Base-by-base conservation (phyloP, 2,797 vertebrate genomes). In the Nyctalus aviator region DNA sequence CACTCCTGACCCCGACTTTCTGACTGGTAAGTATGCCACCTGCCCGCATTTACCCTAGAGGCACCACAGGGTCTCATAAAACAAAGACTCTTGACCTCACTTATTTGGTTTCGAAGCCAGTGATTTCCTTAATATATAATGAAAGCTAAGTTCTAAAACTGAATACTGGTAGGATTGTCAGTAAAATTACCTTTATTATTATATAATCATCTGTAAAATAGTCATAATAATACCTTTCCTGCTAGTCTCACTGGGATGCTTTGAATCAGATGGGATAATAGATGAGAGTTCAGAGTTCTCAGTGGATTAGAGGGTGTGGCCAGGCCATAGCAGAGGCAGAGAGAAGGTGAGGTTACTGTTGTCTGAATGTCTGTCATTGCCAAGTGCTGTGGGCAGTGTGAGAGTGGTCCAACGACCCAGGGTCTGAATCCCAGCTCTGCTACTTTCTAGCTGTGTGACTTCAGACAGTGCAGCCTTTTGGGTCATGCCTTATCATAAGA, bases 1-100 rank as follows among this genome's bases (percentile, higher is more conserved):
- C 5, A 98, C 98, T 0, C 99, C 99, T 0, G 99, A 99, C 97
- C 99, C 99, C 0, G 99, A 99, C 95, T 99, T 99, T 97, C 98
- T 99, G 96, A 99, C 99, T 25, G 99, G 99, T 99, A 98, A 98
- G 98, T 96, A 90, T 62, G 6, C 41, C 0, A 0, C 13, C 1
- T 27, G 50, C 0, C 59, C n/a, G 87, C 37, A 12, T 8, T 82
- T n/a, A 44, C 6, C 66, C 25, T 17, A 6, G 3, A 11, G n/a
- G 77, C 53, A 10, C 25, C 17, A 57, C 25, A 7, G 3, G 32
- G 13, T 77, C 76, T 84, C 50, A 55, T 30, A 37, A 88, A 76
- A 87, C 57, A n/a, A 5, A 48, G 25, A 84, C 30, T 37, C 46
- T 84, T 50, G 17, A 90, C 46, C 8, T 79, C 62, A 23, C 8